Conservation (phyloP, 1,140 invertebrate species). For the Zaprionus nigranus region DNA sequence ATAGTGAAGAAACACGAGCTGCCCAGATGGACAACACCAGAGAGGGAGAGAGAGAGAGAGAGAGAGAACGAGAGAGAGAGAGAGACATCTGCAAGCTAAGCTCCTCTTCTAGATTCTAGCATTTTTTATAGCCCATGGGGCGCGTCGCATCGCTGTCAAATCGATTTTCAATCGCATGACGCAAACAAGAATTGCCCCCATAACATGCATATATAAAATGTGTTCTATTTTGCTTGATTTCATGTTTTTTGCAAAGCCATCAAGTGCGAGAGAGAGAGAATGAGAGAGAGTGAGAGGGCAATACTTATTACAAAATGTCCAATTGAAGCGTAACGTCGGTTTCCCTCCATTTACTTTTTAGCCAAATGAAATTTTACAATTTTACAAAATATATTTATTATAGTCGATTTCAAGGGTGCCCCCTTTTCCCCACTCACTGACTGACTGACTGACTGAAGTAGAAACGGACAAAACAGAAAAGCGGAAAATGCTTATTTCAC, state of each 20-base stretch:
- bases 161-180: constrained; percentile 53
- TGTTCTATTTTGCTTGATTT: constrained; percentile 7
- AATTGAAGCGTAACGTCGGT: constrained; percentile 36
- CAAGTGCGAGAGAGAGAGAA: neutral
- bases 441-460: constrained; percentile 33
- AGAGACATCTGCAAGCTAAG: neutral
- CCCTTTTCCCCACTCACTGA: constrained; percentile 1
- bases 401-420: constrained; percentile 30
- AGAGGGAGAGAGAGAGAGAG: neutral
- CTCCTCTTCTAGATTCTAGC: neutral
- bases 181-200: constrained; percentile 23
- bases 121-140: constrained; percentile 33
- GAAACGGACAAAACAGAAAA: constrained; percentile 12
- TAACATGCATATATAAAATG: constrained; percentile 10
- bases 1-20: constrained; percentile 40
- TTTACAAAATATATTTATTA: constrained; percentile 20
- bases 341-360: constrained; percentile 29
- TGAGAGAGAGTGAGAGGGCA: neutral
- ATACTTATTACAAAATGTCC: constrained; percentile 34
- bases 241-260: constrained; percentile 2
- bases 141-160: constrained; percentile 31
- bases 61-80: neutral
- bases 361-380: constrained; percentile 8
- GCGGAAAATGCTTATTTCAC: constrained; percentile 31
- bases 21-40: constrained; percentile 31